These are phyloP conservation scores for Zosterops hypoxanthus DNA, from an alignment of 2,113 vertebrate species.

Conservation along the genomic window DNA sequence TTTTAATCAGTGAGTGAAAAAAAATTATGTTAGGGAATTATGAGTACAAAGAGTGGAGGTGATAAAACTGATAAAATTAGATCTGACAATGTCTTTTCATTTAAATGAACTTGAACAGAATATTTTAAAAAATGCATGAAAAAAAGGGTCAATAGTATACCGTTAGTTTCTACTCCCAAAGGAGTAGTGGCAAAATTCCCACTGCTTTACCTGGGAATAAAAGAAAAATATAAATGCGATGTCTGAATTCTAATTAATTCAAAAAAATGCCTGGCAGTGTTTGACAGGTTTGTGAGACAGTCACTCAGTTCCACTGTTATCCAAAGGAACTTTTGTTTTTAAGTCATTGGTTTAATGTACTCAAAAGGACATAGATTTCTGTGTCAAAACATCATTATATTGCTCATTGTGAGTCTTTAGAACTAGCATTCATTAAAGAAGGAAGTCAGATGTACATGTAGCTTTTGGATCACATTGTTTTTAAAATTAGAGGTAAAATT, in stretches of 20 bases:
- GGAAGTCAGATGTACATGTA: rapidly evolving
- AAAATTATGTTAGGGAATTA: not conserved
- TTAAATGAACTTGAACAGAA: not conserved
- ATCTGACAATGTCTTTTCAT: not conserved
- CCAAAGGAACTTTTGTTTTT: not conserved
- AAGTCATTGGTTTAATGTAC: not conserved
- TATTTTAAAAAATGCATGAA: not conserved
- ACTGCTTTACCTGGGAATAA: not conserved
- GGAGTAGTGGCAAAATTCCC: not conserved
- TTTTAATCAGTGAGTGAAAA: not conserved
- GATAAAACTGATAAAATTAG: not conserved
- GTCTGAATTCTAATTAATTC: not conserved
- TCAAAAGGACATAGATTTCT: not conserved
- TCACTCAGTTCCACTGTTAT: not conserved
- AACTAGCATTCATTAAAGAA: not conserved
- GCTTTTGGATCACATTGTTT: not conserved
- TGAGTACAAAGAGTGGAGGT: not conserved
- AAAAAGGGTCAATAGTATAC: rapidly evolving
- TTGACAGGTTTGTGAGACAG: not conserved
- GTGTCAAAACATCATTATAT: not conserved
- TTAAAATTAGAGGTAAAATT: not conserved
- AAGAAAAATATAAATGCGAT: not conserved
- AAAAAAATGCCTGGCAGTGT: not conserved
- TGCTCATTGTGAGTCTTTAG: not conserved
- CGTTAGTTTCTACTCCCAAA: not conserved